These are phyloP conservation scores for Andrena dorsata DNA, from an alignment of 2,888 invertebrate species.

Conservation along the genomic window DNA sequence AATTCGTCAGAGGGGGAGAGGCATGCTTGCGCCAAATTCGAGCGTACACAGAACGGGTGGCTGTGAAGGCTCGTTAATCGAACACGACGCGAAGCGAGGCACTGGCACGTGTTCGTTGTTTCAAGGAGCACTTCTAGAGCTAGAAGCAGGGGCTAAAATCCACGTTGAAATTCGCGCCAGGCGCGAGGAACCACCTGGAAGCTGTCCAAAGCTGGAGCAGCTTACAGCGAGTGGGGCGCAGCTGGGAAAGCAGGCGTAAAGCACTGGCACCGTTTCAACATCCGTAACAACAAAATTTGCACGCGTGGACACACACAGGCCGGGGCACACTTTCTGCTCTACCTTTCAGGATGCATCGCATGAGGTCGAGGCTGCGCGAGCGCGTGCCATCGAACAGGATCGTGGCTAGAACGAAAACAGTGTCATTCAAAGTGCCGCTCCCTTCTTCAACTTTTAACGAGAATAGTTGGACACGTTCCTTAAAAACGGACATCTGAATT, in stretches of 20 bases:
- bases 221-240: slow-evolving; percentile 37
- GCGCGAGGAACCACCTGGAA: slow-evolving; percentile 62
- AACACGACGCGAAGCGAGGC: slow-evolving; percentile 17
- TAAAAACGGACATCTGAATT: neutral
- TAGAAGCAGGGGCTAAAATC: slow-evolving; percentile 34
- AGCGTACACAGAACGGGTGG: neutral
- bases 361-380: slow-evolving; percentile 76
- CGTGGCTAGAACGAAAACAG: slow-evolving; percentile 53
- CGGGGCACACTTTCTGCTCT: slow-evolving; percentile 39
- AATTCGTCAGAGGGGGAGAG: neutral
- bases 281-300: slow-evolving; percentile 64
- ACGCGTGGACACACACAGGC: slow-evolving; percentile 58
- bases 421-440: slow-evolving; percentile 12
- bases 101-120: slow-evolving; percentile 54
- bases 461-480: neutral
- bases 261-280: slow-evolving; percentile 66
- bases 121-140: slow-evolving; percentile 56
- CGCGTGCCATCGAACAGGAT: slow-evolving; percentile 67
- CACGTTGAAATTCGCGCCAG: slow-evolving; percentile 62
- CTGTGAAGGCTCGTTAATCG: slow-evolving; percentile 53
- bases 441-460: neutral
- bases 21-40: slow-evolving; percentile 13
- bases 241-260: slow-evolving; percentile 63
- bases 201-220: slow-evolving; percentile 62
- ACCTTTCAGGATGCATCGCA: slow-evolving; percentile 79